Conservation (phyloP, 2,113 vertebrate species). For the Heterocephalus glaber region DNA sequence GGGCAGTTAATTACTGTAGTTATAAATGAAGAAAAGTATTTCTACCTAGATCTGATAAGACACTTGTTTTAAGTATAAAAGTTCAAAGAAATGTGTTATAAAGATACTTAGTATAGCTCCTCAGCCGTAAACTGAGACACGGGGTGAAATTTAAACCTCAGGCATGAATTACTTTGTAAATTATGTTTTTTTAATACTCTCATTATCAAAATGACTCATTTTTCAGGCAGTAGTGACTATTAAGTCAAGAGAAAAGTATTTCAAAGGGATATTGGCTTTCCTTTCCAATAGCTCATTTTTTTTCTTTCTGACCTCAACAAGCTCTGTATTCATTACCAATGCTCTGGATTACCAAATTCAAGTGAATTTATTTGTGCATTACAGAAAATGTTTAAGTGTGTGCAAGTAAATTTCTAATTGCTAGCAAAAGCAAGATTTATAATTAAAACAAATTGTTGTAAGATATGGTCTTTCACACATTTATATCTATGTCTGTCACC, state of each 20-base stretch:
- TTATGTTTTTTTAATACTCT: conserved; percentile 38
- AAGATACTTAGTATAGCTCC: not conserved
- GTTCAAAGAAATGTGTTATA: conserved; percentile 9
- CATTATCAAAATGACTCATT: conserved; percentile 40
- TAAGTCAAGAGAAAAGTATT: conserved; percentile 14
- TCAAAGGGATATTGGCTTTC: not conserved
- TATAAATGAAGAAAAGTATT: conserved; percentile 9
- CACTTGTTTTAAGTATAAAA: conserved; percentile 14
- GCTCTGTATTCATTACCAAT: conserved; percentile 71
- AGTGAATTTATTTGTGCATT: conserved; percentile 83
- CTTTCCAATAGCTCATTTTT: not conserved
- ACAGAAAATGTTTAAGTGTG: conserved; percentile 76
- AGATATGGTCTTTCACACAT: conserved; percentile 75
- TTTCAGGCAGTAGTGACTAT: conserved; percentile 18
- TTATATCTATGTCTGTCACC: not conserved
- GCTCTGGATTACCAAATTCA: conserved; percentile 74
- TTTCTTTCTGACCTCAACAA: conserved; percentile 1
- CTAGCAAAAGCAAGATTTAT: conserved; percentile 75
- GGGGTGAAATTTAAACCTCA: conserved; percentile 54
- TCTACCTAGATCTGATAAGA: conserved; percentile 24
- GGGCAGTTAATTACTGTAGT: not conserved
- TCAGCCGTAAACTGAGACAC: not conserved
- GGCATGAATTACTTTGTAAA: conserved; percentile 38
- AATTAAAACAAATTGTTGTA: conserved; percentile 78
- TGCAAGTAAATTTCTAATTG: conserved; percentile 82